Conservation (phyloP, 2,797 vertebrate genomes). For the Odontamblyopus rebecca region DNA sequence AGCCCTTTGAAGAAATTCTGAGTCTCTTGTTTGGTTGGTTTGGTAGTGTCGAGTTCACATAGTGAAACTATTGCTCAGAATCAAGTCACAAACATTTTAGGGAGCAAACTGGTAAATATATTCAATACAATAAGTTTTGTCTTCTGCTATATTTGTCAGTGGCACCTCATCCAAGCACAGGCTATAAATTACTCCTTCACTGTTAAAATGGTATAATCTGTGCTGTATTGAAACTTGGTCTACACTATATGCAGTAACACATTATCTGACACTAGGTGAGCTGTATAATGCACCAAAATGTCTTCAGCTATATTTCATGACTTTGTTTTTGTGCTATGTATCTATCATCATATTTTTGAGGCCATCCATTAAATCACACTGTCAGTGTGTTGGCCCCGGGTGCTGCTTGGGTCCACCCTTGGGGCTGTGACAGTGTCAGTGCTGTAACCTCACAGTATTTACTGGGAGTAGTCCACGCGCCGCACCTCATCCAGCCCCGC, state of each 20-base stretch:
- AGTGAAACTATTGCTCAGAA: too few relatives aligned
- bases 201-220: too few relatives aligned
- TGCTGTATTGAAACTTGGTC: neutral
- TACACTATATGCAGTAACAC: neutral
- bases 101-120: too few relatives aligned
- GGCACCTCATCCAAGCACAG: too few relatives aligned
- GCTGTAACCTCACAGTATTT: conserved; percentile 26
- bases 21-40: conserved; percentile 63
- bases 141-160: too few relatives aligned
- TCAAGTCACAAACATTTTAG: too few relatives aligned
- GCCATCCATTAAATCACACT: neutral
- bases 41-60: neutral
- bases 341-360: neutral
- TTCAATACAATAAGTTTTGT: too few relatives aligned
- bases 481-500: conserved; percentile 42
- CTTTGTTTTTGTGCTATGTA: neutral
- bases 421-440: conserved; percentile 30
- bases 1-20: conserved; percentile 72
- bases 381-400: neutral
- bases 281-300: neutral
- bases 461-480: conserved; percentile 40
- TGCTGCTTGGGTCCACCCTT: conserved; percentile 8
- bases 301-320: neutral
- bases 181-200: too few relatives aligned
- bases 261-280: neutral